Percentiles rank a stretch among this genome's conserved stretches.
Evolutionary conservation across 2,888 invertebrate genomes (phyloP).

Genomic region (Galerucella nymphaeae): DNA sequence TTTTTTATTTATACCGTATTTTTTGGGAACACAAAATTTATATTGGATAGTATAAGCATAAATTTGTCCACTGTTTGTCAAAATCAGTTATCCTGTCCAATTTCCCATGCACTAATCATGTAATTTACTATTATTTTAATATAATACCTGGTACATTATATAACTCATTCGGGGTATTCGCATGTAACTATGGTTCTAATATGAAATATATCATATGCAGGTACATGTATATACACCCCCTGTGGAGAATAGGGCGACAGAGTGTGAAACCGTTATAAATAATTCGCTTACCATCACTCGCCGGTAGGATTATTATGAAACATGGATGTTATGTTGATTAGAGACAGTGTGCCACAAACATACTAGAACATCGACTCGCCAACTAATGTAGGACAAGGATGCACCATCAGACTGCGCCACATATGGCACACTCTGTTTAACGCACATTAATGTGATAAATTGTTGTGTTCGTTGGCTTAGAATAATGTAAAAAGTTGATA

Average conservation of each 20-base stretch:
- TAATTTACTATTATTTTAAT: not conserved
- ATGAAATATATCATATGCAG: constrained; percentile 24
- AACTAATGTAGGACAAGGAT: constrained; percentile 21
- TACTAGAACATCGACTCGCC: constrained; percentile 2
- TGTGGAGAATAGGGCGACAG: not conserved
- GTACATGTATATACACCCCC: not conserved
- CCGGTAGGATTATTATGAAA: constrained; percentile 26
- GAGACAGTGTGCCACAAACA: constrained; percentile 16
- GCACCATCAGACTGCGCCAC: constrained; percentile 12
- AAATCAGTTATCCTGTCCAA: too few relatives aligned
- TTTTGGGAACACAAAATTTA: too few relatives aligned
- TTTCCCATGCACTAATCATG: too few relatives aligned
- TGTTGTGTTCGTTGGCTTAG: too few relatives aligned
- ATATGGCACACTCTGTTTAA: not conserved
- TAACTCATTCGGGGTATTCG: not conserved
- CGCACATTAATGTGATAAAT: too few relatives aligned
- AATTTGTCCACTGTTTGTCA: too few relatives aligned
- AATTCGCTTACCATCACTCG: constrained; percentile 33
- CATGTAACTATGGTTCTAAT: not conserved
- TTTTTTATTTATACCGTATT: too few relatives aligned
- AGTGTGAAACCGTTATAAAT: constrained; percentile 31
- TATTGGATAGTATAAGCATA: too few relatives aligned
- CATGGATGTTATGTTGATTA: constrained; percentile 33
- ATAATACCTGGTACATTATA: not conserved
- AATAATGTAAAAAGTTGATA: not conserved